Percentiles rank a stretch among this genome's conserved stretches.
These are phyloP conservation scores for Styela plicata DNA, from an alignment of 23 tunicate genomes.

Conservation along the genomic window DNA sequence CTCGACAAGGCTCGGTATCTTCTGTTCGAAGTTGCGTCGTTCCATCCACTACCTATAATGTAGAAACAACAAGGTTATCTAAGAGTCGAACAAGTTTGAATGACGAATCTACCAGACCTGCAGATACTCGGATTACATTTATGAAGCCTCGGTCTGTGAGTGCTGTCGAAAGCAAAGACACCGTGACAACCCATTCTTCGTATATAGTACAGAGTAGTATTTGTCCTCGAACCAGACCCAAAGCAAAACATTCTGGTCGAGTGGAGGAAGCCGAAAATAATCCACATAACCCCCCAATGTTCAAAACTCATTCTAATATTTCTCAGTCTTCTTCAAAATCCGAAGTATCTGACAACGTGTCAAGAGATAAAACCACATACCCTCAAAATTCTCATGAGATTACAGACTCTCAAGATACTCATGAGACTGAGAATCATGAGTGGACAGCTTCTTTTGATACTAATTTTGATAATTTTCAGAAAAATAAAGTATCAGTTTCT, in stretches of 20 bases:
- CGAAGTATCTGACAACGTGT: background rate
- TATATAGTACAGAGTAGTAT: slow-evolving; percentile 8
- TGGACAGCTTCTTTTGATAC: slow-evolving; percentile 5
- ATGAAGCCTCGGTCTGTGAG: background rate
- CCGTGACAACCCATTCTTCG: background rate
- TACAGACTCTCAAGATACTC: background rate
- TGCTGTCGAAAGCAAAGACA: background rate
- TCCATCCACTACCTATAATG: background rate
- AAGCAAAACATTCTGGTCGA: slow-evolving; percentile 2
- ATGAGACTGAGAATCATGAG: background rate
- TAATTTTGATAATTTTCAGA: background rate
- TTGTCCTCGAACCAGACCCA: slow-evolving; percentile 42
- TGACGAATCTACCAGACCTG: background rate
- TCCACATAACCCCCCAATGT: slow-evolving; percentile 68
- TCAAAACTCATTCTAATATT: slow-evolving; percentile 27
- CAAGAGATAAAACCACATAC: background rate
- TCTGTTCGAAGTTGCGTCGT: slow-evolving; percentile 36
- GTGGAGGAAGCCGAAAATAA: slow-evolving; percentile 22
- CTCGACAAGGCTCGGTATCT: slow-evolving; percentile 38
- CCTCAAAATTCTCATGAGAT: background rate
- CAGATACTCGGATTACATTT: background rate
- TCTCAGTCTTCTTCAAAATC: background rate
- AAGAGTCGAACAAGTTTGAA: background rate
- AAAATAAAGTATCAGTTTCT: background rate
- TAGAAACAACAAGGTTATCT: background rate